phyloP scores from a whole-genome alignment of 2,888 invertebrate genomes.

The Drosophila picticornis region DNA sequence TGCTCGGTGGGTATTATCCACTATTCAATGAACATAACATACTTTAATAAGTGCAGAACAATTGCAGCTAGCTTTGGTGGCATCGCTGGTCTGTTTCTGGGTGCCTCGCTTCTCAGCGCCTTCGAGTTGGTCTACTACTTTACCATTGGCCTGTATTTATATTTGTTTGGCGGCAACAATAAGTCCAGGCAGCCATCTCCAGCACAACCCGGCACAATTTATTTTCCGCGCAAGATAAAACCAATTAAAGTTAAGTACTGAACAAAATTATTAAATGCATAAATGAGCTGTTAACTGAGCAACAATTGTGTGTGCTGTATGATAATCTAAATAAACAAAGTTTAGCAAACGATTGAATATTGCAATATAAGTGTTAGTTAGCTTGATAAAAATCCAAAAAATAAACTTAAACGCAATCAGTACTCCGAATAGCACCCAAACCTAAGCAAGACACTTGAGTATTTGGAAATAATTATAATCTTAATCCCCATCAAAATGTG shows the following conservation, averaged over 20 bases:
- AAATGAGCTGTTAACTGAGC: not conserved
- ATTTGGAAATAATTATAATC: not conserved
- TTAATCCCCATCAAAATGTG: not conserved
- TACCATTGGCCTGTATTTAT: slow-evolving; percentile 78
- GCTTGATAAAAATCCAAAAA: not conserved
- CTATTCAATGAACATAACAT: not conserved
- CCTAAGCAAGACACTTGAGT: not conserved
- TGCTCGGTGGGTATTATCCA: slow-evolving; percentile 79
- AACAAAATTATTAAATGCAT: not conserved
- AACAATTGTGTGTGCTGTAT: not conserved
- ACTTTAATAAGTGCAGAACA: slow-evolving; percentile 17
- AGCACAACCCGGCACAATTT: slow-evolving; percentile 27
- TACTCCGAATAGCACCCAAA: not conserved
- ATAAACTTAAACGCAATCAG: not conserved
- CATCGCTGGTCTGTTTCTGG: slow-evolving; percentile 86
- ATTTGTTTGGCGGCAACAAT: slow-evolving; percentile 39
- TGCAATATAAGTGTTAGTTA: not conserved
- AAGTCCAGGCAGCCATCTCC: slow-evolving; percentile 13
- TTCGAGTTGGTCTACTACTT: slow-evolving; percentile 85
- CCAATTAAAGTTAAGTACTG: slow-evolving; percentile 41
- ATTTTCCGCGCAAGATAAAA: slow-evolving; percentile 49
- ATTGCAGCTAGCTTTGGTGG: slow-evolving; percentile 85
- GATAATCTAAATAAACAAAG: not conserved
- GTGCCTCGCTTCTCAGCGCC: slow-evolving; percentile 85
- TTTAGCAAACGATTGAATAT: not conserved